phyloP scores from a whole-genome alignment of 2,888 invertebrate genomes.

The Vanessa cardui region DNA sequence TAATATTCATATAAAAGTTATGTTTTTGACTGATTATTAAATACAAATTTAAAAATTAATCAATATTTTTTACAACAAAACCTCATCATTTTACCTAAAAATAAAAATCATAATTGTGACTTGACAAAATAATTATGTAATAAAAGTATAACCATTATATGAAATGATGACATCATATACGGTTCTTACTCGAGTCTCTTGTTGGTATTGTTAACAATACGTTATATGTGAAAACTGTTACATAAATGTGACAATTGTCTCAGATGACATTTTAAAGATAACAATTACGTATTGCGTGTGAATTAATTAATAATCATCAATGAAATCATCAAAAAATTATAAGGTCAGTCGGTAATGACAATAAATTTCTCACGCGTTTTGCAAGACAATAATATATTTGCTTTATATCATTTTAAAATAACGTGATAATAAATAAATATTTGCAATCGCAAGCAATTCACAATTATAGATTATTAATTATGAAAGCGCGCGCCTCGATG shows the following conservation, averaged over 20 bases:
- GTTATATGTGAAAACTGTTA: constrained; percentile 13
- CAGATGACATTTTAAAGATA: not conserved
- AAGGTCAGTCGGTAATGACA: not conserved
- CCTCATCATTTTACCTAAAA: too few species aligned
- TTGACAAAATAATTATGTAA: not conserved
- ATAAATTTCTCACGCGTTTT: too few species aligned
- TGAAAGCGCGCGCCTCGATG: too few species aligned
- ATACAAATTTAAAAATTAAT: too few species aligned
- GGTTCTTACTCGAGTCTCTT: constrained; percentile 11
- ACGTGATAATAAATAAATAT: too few species aligned
- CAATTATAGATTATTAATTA: too few species aligned
- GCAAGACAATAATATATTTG: too few species aligned
- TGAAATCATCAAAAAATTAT: not conserved
- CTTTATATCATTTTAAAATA: too few species aligned
- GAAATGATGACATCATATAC: constrained; percentile 22
- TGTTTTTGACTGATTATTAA: too few species aligned
- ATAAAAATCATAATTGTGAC: not conserved
- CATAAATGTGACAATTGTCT: constrained; percentile 11
- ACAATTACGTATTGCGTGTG: not conserved
- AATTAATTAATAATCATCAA: constrained; percentile 4
- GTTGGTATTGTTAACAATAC: constrained; percentile 13
- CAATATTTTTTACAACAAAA: too few species aligned
- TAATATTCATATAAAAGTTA: too few species aligned
- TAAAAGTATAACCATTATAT: not conserved
- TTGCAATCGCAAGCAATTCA: too few species aligned